phyloP scores from a whole-genome alignment of 2,888 invertebrate species.

The Tillus elongatus region DNA sequence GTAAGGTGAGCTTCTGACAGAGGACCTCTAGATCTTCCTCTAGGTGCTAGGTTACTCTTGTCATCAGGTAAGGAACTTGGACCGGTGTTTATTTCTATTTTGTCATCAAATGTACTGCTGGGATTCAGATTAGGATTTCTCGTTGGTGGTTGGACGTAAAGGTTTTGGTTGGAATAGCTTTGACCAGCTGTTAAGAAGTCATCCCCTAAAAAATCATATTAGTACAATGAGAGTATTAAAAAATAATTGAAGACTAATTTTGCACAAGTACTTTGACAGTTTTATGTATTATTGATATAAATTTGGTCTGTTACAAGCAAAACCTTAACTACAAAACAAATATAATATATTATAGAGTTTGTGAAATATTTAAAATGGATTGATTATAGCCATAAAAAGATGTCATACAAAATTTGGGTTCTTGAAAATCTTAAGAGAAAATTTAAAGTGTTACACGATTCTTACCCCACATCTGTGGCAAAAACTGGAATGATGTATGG shows the following conservation, averaged over 20 bases:
- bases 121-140: slow-evolving; percentile 42
- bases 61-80: slow-evolving; percentile 45
- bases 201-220: slow-evolving; percentile 29
- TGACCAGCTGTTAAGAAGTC: slow-evolving; percentile 42
- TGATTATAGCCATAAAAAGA: too few species aligned
- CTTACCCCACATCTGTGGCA: too few species aligned
- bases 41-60: slow-evolving; percentile 60
- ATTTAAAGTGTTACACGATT: too few species aligned
- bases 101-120: slow-evolving; percentile 38
- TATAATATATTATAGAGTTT: too few species aligned
- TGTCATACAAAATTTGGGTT: too few species aligned
- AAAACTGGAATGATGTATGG: too few species aligned
- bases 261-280: too few species aligned
- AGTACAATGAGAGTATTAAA: background rate
- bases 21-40: slow-evolving; percentile 54
- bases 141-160: slow-evolving; percentile 87
- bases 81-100: slow-evolving; percentile 30
- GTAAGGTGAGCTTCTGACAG: slow-evolving; percentile 53
- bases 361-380: too few species aligned
- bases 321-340: too few species aligned
- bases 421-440: too few species aligned
- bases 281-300: too few species aligned
- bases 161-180: slow-evolving; percentile 78
- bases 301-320: too few species aligned
- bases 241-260: background rate